Conservation (phyloP, 2,888 invertebrate species). For the Cynaeus angustus region DNA sequence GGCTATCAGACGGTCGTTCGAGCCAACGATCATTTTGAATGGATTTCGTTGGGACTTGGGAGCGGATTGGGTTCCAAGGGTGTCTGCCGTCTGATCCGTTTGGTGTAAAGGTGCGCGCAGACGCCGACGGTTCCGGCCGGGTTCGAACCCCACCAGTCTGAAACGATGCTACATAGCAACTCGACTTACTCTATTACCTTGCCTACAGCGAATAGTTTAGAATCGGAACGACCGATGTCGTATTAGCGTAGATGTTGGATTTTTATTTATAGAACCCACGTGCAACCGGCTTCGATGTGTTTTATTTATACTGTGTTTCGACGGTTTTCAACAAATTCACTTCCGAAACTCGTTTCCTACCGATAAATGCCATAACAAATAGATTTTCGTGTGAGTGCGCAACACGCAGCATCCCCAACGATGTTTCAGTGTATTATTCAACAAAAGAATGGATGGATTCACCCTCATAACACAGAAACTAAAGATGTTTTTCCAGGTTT, state of each 20-base stretch:
- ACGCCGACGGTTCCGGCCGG: constrained; percentile 46
- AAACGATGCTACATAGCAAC: constrained; percentile 39
- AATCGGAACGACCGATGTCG: constrained; percentile 42
- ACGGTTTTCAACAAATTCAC: constrained; percentile 53
- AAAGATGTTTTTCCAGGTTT: constrained; percentile 85
- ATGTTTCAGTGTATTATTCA: constrained; percentile 91
- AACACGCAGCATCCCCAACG: constrained; percentile 55
- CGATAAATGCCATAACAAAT: constrained; percentile 37
- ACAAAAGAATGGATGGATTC: constrained; percentile 85
- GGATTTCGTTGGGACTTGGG: constrained; percentile 9
- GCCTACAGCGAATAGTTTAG: constrained; percentile 38
- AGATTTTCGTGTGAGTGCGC: constrained; percentile 49
- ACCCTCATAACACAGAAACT: constrained; percentile 81
- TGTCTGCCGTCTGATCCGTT: constrained; percentile 41
- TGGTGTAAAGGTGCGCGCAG: constrained; percentile 37
- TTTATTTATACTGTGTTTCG: constrained; percentile 63
- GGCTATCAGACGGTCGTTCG: constrained; percentile 20
- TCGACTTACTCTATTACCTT: constrained; percentile 42
- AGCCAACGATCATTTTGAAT: constrained; percentile 24
- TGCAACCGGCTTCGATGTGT: constrained; percentile 56
- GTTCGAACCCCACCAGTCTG: constrained; percentile 46
- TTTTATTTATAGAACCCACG: constrained; percentile 59
- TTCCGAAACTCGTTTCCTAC: constrained; percentile 30
- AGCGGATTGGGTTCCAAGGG: constrained; percentile 23
- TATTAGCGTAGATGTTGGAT: constrained; percentile 45